phyloP scores from a whole-genome alignment of 2,113 vertebrate genomes.

The Paraplagusia blochii region DNA sequence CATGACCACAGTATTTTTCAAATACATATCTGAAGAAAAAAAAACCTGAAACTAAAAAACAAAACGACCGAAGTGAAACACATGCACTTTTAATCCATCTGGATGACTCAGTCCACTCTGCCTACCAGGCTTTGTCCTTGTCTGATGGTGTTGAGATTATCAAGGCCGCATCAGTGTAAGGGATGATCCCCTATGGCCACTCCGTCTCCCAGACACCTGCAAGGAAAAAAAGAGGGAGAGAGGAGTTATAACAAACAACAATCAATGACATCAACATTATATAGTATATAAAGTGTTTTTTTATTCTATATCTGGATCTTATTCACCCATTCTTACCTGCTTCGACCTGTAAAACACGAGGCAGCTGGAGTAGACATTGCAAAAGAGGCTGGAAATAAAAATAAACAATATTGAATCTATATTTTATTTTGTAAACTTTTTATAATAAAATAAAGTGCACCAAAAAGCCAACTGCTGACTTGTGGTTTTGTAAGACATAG shows the following conservation, averaged over 20 bases:
- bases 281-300: not conserved
- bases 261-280: constrained; percentile 22
- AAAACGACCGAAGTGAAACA: constrained; percentile 20
- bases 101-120: constrained; percentile 28
- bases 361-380: constrained; percentile 2
- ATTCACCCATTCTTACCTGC: constrained; percentile 15
- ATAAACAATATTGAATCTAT: constrained; percentile 14
- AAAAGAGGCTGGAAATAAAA: not conserved
- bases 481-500: constrained; percentile 3
- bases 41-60: too few relatives aligned
- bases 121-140: constrained; percentile 34
- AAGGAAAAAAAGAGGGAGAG: constrained; percentile 17
- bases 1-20: constrained; percentile 1
- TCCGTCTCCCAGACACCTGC: constrained; percentile 31
- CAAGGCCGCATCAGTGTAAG: constrained; percentile 31
- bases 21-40: too few relatives aligned
- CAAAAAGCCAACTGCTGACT: not conserved
- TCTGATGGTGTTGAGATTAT: constrained; percentile 30
- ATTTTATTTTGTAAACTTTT: constrained; percentile 14
- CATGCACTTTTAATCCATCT: constrained; percentile 39
- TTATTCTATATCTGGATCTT: constrained; percentile 21
- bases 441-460: constrained; percentile 8
- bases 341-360: constrained; percentile 15
- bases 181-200: constrained; percentile 36
- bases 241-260: constrained; percentile 27